Evolutionary conservation across 2,888 invertebrate genomes (phyloP), one percentile per base, ranked within the genome.

Genomic region (Himalopsyche tibetana): DNA sequence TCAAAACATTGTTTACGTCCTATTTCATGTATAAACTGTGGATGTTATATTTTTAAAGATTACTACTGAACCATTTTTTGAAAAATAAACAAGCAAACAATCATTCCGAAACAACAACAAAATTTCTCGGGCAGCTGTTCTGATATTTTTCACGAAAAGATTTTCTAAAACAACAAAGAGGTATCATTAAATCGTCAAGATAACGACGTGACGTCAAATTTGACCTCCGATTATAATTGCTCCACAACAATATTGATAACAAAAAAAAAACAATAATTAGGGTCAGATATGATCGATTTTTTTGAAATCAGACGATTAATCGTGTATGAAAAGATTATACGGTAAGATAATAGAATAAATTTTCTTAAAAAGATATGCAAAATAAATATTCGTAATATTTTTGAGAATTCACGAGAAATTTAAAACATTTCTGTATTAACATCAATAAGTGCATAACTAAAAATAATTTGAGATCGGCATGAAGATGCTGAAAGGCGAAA

Each of bases 141-240:
- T 5, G 74, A 36, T 74, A 74, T 74, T 74, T 28, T 74, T 36
- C 36, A 74, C 36, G 74, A 36, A 74, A 74, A 74, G 28, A 74
- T 74, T 74, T 74, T 28, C 1, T 74, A 36, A 74, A 74, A 74
- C 0, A 36, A 74, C 36, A 74, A 28, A 28, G 28, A 19, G 74
- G 74, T 36, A 36, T 74, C 74, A 74, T 74, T 36, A 74, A 74
- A 74, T 74, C 38, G 74, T 74, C 74, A 38, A 74, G 74, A 74
- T 74, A 74, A 74, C 36, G 36, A 38, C 12, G 36, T 74, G 74
- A 74, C 74, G 74, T 36, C 28, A 36, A 12, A 38, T 36, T 36
- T 38, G 74, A 74, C 38, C 74, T 74, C 15, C 19, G 74, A 36
- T 36, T 36, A 74, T 74, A 74, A 74, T 74, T 74, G 12, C 12